A percentile compares a stretch with the other conserved stretches of the same genome.
Evolutionary conservation across 2,888 invertebrate genomes (phyloP).

Genomic region (Nomada ruficornis): DNA sequence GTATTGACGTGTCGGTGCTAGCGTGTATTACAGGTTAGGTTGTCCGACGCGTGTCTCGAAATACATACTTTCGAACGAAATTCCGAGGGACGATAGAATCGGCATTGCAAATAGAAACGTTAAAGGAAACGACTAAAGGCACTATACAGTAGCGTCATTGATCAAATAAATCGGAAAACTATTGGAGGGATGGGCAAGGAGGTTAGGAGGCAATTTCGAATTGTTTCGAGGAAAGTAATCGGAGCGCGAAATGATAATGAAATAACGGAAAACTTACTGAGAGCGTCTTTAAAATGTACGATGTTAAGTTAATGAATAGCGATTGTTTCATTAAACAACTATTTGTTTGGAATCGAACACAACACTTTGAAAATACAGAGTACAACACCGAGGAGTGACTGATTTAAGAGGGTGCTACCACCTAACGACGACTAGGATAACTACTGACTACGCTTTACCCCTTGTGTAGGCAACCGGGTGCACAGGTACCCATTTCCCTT

Average conservation of each 20-base stretch:
- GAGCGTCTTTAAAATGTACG: rapidly evolving
- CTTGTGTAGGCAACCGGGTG: no score
- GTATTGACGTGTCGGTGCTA: background rate
- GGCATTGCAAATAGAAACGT: background rate
- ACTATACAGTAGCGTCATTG: background rate
- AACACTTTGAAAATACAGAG: slow-evolving; percentile 17
- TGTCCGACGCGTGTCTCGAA: background rate
- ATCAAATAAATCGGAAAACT: background rate
- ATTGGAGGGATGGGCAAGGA: background rate
- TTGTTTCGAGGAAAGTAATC: background rate
- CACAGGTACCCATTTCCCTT: no score
- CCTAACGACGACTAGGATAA: background rate
- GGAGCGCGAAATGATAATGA: background rate
- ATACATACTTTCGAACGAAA: background rate
- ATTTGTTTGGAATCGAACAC: background rate
- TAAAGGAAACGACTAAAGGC: background rate
- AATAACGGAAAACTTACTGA: background rate
- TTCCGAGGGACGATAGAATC: background rate
- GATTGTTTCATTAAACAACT: background rate
- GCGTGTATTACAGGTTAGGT: slow-evolving; percentile 37
- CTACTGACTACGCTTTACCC: background rate
- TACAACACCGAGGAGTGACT: background rate
- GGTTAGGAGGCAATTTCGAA: slow-evolving; percentile 25
- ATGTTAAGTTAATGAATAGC: background rate
- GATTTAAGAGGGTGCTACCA: slow-evolving; percentile 7